These are phyloP conservation scores for Maniola jurtina DNA, from an alignment of 1,140 invertebrate species.

Conservation along the genomic window DNA sequence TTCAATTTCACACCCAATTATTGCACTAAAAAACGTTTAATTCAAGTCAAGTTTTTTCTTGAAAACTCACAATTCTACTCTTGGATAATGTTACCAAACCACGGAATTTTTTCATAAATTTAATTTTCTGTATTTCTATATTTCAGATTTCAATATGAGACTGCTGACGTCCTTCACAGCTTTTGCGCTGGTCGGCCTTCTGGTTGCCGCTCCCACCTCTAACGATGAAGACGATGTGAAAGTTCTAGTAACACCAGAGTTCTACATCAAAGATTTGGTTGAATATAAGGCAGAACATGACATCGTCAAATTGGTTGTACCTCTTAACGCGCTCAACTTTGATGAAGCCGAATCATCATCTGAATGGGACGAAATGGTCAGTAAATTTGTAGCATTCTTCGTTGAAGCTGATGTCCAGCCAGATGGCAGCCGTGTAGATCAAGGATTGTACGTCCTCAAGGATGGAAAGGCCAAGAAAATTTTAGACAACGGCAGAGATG, in stretches of 20 bases:
- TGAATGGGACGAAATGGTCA: slow-evolving; percentile 9
- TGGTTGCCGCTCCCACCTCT: slow-evolving; percentile 33
- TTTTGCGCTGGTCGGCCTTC: slow-evolving; percentile 27
- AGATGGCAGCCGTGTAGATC: slow-evolving; percentile 39
- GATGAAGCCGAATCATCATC: slow-evolving; percentile 26
- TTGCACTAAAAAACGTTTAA: too few species aligned
- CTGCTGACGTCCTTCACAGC: slow-evolving; percentile 13
- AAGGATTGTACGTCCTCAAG: slow-evolving; percentile 47
- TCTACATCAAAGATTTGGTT: slow-evolving; percentile 28
- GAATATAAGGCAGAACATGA: slow-evolving; percentile 38
- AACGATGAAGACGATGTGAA: slow-evolving; percentile 36
- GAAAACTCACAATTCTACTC: too few species aligned
- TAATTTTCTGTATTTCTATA: slow-evolving; percentile 7
- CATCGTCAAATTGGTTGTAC: slow-evolving; percentile 51
- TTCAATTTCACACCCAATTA: too few species aligned
- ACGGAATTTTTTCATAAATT: too few species aligned
- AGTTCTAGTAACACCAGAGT: slow-evolving; percentile 35
- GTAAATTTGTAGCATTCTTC: slow-evolving; percentile 41
- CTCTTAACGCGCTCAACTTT: slow-evolving; percentile 55
- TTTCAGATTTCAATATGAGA: slow-evolving; percentile 33
- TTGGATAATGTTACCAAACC: too few species aligned
- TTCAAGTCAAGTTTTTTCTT: too few species aligned
- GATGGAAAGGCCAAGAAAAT: slow-evolving; percentile 42
- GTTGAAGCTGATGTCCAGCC: slow-evolving; percentile 46
- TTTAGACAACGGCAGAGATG: slow-evolving; percentile 50